A percentile compares a stretch with the other conserved stretches of the same genome.
Evolutionary conservation across 2,888 invertebrate genomes (phyloP).

Genomic region (Branchellion lobata): DNA sequence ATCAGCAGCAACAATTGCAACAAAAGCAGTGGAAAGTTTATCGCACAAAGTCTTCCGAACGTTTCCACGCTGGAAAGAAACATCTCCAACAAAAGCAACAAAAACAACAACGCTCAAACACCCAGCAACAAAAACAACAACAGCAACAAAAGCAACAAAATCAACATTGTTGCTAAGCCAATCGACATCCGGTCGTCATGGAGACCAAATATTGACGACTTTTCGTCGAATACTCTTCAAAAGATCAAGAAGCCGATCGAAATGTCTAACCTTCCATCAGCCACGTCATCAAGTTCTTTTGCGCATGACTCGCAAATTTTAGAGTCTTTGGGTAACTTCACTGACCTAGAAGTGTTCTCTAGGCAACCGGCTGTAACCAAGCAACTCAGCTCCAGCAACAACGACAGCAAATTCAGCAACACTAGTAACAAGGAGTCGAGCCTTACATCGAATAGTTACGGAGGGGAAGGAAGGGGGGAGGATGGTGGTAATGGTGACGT

Average conservation of each 20-base stretch:
- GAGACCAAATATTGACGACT: slow-evolving; percentile 17
- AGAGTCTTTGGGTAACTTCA: not conserved
- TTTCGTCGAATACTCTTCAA: slow-evolving; percentile 4
- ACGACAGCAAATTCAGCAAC: too few species aligned
- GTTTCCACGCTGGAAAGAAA: not conserved
- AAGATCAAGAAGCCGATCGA: not conserved
- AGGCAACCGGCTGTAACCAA: too few species aligned
- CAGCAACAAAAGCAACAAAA: not conserved
- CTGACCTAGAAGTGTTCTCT: too few species aligned
- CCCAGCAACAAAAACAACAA: not conserved
- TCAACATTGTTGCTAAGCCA: not conserved
- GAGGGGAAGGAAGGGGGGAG: too few species aligned
- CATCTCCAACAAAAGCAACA: not conserved
- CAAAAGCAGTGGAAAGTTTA: not conserved
- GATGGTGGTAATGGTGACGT: too few species aligned
- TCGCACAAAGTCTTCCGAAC: slow-evolving; percentile 12
- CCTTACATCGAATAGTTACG: too few species aligned
- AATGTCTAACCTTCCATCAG: not conserved
- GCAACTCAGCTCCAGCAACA: too few species aligned
- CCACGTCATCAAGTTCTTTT: not conserved
- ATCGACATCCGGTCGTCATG: slow-evolving; percentile 10
- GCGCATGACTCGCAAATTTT: not conserved
- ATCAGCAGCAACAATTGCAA: not conserved
- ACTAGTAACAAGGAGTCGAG: too few species aligned
- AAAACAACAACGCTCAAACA: not conserved